Conservation (phyloP, 2,797 vertebrate species). For the Bryconaethiops microstoma region DNA sequence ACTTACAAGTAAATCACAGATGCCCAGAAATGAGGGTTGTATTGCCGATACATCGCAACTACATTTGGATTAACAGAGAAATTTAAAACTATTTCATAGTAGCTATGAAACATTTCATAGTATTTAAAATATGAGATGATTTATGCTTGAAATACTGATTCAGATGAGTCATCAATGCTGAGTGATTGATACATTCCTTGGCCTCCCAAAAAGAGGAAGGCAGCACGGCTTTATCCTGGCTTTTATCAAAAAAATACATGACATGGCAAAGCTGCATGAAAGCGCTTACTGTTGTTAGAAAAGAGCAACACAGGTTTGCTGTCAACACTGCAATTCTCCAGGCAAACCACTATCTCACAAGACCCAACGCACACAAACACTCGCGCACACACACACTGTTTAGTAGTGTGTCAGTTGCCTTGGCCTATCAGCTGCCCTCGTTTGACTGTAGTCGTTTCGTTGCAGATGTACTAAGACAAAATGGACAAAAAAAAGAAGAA, state of each 20-base stretch:
- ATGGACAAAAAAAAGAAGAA: neutral
- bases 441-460: conserved; percentile 18
- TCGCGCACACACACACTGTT: conserved; percentile 12
- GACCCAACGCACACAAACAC: conserved; percentile 53
- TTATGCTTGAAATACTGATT: neutral
- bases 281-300: neutral
- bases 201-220: neutral
- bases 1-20: no score
- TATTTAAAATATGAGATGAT: no score
- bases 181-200: neutral
- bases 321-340: neutral
- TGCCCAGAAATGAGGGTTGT: no score
- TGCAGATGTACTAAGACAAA: conserved; percentile 9
- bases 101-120: no score
- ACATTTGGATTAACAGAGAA: no score
- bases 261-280: neutral
- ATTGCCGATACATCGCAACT: no score
- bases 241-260: neutral
- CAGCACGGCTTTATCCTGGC: neutral
- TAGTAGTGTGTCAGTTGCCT: no score
- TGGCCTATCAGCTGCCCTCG: neutral
- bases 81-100: no score
- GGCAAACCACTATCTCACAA: conserved; percentile 14
- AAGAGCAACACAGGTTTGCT: neutral
- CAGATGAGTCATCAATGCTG: neutral